Evolutionary conservation across 1,140 invertebrate species (phyloP).

Genomic region (Drosophila ironensis): DNA sequence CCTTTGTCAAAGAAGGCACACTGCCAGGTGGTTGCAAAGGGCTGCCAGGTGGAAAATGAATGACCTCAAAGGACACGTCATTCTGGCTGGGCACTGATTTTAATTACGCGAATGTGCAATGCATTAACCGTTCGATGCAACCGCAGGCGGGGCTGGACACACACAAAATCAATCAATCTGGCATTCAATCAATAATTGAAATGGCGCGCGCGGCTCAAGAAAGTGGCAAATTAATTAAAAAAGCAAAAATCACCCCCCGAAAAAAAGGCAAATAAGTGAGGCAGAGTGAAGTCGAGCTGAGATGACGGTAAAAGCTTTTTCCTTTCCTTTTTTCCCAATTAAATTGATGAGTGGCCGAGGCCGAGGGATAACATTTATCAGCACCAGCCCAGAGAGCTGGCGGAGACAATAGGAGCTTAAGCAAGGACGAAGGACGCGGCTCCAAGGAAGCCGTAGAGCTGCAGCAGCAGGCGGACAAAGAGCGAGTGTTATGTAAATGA

Average conservation of each 20-base stretch:
- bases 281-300: conserved; percentile 17
- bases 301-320: conserved; percentile 28
- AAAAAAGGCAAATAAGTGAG: conserved; percentile 34
- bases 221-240: conserved; percentile 67
- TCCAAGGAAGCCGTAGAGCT: conserved; percentile 18
- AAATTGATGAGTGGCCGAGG: conserved; percentile 59
- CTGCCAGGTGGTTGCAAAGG: neutral
- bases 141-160: conserved; percentile 35
- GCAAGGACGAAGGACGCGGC: conserved; percentile 12
- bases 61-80: conserved; percentile 14
- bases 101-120: conserved; percentile 61
- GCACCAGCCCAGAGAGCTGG: neutral
- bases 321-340: conserved; percentile 46
- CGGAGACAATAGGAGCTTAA: conserved; percentile 24
- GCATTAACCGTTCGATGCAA: conserved; percentile 31
- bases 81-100: conserved; percentile 16
- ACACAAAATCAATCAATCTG: conserved; percentile 59
- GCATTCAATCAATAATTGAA: conserved; percentile 57
- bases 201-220: conserved; percentile 7
- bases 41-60: conserved; percentile 13
- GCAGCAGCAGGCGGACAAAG: conserved; percentile 17
- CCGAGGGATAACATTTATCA: conserved; percentile 22
- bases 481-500: conserved; percentile 52
- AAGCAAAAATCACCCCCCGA: conserved; percentile 39
- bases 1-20: conserved; percentile 22